Percentiles rank a stretch among this genome's conserved stretches.
phyloP scores from a whole-genome alignment of 2,797 vertebrate genomes.

The Heliangelus exortis region DNA sequence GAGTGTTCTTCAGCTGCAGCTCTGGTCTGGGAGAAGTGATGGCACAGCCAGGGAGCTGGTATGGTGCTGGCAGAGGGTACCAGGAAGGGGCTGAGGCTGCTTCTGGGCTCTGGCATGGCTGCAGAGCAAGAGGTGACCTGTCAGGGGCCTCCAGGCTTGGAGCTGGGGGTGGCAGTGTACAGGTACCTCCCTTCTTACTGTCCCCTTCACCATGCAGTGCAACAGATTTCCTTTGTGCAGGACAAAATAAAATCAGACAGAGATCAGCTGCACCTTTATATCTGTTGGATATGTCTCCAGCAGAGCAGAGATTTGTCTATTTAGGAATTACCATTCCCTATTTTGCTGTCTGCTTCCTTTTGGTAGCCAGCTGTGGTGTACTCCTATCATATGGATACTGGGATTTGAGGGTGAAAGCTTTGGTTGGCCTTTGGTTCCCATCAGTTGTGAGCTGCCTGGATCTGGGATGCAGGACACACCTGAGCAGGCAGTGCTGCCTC shows the following conservation, averaged over 20 bases:
- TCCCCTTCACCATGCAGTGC: not conserved
- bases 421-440: rapidly evolving
- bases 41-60: rapidly evolving
- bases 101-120: not conserved
- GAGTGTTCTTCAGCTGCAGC: not conserved
- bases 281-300: not conserved
- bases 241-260: rapidly evolving
- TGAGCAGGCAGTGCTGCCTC: not conserved
- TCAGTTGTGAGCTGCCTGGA: rapidly evolving
- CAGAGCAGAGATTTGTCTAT: not conserved
- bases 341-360: not conserved
- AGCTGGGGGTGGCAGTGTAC: not conserved
- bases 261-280: rapidly evolving
- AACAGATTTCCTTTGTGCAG: not conserved
- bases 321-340: rapidly evolving
- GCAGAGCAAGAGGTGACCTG: not conserved
- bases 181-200: not conserved
- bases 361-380: rapidly evolving
- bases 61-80: rapidly evolving
- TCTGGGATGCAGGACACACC: not conserved
- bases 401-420: rapidly evolving
- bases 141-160: not conserved
- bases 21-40: not conserved
- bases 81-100: not conserved
- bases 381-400: rapidly evolving